Evolutionary conservation across 1,140 invertebrate genomes (phyloP).

Genomic region (Onthophagus taurus): DNA sequence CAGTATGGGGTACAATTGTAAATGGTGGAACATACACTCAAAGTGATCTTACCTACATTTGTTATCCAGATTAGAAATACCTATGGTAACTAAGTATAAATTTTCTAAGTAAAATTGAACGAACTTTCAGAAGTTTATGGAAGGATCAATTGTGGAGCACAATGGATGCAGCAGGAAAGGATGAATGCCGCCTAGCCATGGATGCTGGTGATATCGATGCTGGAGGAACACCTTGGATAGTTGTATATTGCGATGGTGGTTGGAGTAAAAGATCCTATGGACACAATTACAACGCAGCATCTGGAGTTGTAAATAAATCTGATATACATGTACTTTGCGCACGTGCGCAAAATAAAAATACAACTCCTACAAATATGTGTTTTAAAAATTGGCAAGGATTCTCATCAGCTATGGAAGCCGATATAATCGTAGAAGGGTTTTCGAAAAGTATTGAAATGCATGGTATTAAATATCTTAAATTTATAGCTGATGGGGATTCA

Average conservation of each 20-base stretch:
- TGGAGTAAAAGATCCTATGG: conserved; percentile 31
- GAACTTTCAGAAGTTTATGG: no score
- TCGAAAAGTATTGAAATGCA: conserved; percentile 29
- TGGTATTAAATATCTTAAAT: conserved; percentile 32
- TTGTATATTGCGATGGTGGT: conserved; percentile 29
- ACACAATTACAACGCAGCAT: conserved; percentile 27
- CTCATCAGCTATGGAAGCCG: conserved; percentile 36
- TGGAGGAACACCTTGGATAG: conserved; percentile 29
- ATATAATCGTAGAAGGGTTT: conserved; percentile 38
- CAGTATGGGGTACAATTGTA: no score
- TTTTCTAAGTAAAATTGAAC: no score
- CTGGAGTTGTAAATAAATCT: conserved; percentile 24
- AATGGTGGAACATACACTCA: no score
- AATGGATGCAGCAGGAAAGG: no score
- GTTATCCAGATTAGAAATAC: no score
- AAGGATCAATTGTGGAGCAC: no score
- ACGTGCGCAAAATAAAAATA: conserved; percentile 4
- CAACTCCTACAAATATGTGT: conserved; percentile 23
- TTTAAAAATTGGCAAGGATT: conserved; percentile 32
- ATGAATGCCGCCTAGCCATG: not conserved
- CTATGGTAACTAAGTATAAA: no score
- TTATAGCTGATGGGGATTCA: conserved; percentile 40
- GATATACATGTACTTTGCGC: no score
- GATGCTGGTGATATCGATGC: conserved; percentile 22
- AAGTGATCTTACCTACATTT: no score